phyloP scores from a whole-genome alignment of 2,797 vertebrate genomes.

The Macroramphosus scolopax region DNA sequence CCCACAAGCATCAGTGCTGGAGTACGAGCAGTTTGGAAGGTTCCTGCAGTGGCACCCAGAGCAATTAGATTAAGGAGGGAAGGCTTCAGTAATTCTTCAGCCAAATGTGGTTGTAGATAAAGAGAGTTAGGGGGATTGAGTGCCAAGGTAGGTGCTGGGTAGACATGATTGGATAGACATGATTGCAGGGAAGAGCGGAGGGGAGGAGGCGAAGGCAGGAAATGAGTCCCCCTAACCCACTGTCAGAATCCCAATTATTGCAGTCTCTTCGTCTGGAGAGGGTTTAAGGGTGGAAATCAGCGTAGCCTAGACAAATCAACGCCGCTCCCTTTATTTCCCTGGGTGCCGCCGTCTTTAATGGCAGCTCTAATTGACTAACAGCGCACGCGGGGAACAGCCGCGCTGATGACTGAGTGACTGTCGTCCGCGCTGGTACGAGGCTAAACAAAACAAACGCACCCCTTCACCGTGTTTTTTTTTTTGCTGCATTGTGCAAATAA shows the following conservation, averaged over 20 bases:
- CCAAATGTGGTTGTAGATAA: slow-evolving; percentile 56
- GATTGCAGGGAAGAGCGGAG: slow-evolving; percentile 55
- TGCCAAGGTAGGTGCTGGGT: slow-evolving; percentile 51
- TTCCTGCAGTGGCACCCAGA: slow-evolving; percentile 40
- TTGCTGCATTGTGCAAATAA: slow-evolving; percentile 58
- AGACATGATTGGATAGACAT: slow-evolving; percentile 56
- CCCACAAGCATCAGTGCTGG: slow-evolving; percentile 4
- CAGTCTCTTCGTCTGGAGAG: slow-evolving; percentile 64
- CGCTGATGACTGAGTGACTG: slow-evolving; percentile 53
- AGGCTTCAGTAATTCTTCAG: slow-evolving; percentile 51
- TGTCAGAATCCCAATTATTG: slow-evolving; percentile 70
- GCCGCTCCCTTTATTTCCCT: slow-evolving; percentile 71
- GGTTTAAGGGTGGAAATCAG: slow-evolving; percentile 68
- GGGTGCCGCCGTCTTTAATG: slow-evolving; percentile 68
- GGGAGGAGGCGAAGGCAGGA: slow-evolving; percentile 53
- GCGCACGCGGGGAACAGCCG: slow-evolving; percentile 54
- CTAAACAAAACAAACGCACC: slow-evolving; percentile 65
- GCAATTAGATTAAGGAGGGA: slow-evolving; percentile 62
- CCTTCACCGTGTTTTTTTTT: slow-evolving; percentile 53
- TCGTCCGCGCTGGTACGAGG: slow-evolving; percentile 56
- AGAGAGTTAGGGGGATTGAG: slow-evolving; percentile 54
- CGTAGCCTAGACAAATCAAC: slow-evolving; percentile 54
- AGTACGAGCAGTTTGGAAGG: slow-evolving; percentile 22
- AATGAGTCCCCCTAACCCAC: slow-evolving; percentile 62
- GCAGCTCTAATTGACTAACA: slow-evolving; percentile 77